Base-by-base conservation (phyloP, 2,113 vertebrate species). In the Tupaia tana region DNA sequence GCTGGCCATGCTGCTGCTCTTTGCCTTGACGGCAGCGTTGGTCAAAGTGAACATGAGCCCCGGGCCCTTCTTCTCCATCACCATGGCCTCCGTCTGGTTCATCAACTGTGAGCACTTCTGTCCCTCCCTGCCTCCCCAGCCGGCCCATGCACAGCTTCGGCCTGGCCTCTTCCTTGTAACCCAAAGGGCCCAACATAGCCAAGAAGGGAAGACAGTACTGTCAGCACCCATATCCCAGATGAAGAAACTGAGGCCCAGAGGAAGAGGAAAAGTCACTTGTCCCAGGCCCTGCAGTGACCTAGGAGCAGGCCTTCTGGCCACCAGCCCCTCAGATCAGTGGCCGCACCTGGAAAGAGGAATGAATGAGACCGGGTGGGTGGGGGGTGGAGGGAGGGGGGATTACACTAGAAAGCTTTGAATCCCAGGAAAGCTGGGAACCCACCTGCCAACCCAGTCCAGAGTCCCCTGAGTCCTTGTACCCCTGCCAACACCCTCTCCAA, bases 81-180 rank as follows among this genome's bases (percentile, higher is more conserved):
- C 99, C 96, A 99, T 99, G 99, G 98, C 98, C 0, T 99, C 98
- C 0, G 98, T 99, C 95, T 99, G 99, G 99, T 99, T 99, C 98
- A 99, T 99, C 96, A 99, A 99, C 97, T 99, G 99, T 99, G 96
- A 99, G 98, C 94, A 27, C 61, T 13, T 11, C 88, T 6, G n/a
- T 1, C 79, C 86, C 59, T 8, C 0, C 43, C 75, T 29, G 2
- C n/a, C 58, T 15, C 69, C 56, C 18, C 16, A 24, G 43, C 69
- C n/a, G 4, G 9, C 52, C 66, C 18, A 6, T 9, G 14, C 56
- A 20, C 59, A 31, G 19, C 61, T 77, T 85, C 56, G 34, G 63
- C 63, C 14, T 3, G 43, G 56, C n/a, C 69, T 64, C 70, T 58
- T 63, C 56, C n/a, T 54, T 58, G 69, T 69, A 85, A 25, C 34